Evolutionary conservation across 1,140 invertebrate genomes (phyloP).

Genomic region (Pseudachorutes palmiensis): DNA sequence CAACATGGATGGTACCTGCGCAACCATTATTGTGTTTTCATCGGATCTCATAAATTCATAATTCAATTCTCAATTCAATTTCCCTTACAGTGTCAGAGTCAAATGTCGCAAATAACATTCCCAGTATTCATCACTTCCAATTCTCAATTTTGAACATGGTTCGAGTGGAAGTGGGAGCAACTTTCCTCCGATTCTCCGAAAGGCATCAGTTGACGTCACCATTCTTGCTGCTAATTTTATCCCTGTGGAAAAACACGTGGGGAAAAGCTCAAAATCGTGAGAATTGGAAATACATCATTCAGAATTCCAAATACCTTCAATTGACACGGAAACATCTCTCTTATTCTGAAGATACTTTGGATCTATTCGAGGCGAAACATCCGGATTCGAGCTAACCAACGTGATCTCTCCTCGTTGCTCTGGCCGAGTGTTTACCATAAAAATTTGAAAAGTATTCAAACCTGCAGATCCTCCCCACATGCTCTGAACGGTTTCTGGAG

Average conservation of each 20-base stretch:
- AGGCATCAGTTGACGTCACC: conserved; percentile 22
- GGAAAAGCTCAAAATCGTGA: background rate
- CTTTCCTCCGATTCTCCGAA: conserved; percentile 25
- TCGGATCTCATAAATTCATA: no score
- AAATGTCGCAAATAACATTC: conserved; percentile 22
- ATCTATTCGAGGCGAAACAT: conserved; percentile 19
- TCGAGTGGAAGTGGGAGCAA: conserved; percentile 53
- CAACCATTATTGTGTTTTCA: no score
- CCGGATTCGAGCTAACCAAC: conserved; percentile 13
- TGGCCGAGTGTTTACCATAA: background rate
- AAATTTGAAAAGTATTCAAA: background rate
- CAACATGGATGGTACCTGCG: conserved; percentile 17
- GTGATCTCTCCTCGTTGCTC: conserved; percentile 1
- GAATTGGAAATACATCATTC: no score
- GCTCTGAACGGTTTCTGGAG: background rate
- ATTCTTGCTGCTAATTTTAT: conserved; percentile 25
- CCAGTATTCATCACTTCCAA: conserved; percentile 71
- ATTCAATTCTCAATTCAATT: background rate
- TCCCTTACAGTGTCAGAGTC: conserved; percentile 10
- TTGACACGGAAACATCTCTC: conserved; percentile 23
- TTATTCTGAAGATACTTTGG: conserved; percentile 32
- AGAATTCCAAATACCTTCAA: no score
- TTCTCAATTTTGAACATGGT: conserved; percentile 62
- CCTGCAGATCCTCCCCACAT: background rate
- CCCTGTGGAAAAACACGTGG: background rate